Base-by-base conservation (phyloP, 2,113 vertebrate species). In the Albula goreensis region DNA sequence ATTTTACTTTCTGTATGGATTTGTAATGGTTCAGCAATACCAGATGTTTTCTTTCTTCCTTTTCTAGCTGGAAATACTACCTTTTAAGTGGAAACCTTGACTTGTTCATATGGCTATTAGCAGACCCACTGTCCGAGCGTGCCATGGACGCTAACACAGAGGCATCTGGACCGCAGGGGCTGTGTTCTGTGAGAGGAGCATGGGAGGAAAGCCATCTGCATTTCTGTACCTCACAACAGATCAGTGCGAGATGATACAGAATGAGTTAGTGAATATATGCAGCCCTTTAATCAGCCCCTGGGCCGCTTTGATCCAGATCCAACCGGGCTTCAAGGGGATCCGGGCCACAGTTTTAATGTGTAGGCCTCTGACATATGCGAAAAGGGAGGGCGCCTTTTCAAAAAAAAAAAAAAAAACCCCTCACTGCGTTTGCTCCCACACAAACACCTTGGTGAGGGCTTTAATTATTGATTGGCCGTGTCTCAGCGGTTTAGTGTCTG, bases 291-390 rank as follows among this genome's bases (percentile, higher is more conserved):
- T 86, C 31, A 77, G 63, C 41, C 41, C 50, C 22, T 60, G 70
- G 50, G 41, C 19, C 50, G 66, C 81, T 78, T 86, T 86, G 81
- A 86, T 83, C 19, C 52, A 25, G 66, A 49, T 63, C 52, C 86
- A 86, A 31, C 52, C 31, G 83, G 53, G 81, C 83, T 84, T 84
- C 83, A 84, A 84, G 63, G 60, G 63, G 82, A 56, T 50, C 60
- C 52, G 80, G 17, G 60, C 53, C 12, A 31, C 9, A 82, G 80
- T 70, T 86, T 81, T 74, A 63, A 57, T 86, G 50, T 82, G 80
- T 86, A 66, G 80, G 85, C 60, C 77, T 86, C 70, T 82, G 85
- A 82, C 60, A 66, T 50, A 86, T 86, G 80, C n/a, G 80, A 74
- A 78, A 17, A 49, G 15, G 80, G 51, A 85, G 50, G 79, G 77